Evolutionary conservation across 2,888 invertebrate genomes (phyloP).

Genomic region (Synanthedon myopaeformis): DNA sequence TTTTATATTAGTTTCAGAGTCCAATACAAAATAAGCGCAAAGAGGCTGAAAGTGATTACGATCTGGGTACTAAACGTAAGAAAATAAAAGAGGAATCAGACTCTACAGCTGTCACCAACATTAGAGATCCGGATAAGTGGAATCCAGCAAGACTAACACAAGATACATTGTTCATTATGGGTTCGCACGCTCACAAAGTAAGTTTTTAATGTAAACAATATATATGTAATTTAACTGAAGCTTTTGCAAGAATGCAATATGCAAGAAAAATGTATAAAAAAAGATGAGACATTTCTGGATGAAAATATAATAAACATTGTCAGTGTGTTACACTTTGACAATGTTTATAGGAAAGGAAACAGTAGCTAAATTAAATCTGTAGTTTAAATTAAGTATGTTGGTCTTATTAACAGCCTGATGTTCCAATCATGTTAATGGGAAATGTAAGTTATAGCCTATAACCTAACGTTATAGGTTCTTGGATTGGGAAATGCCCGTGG

Average conservation of each 20-base stretch:
- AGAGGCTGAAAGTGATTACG: slow-evolving; percentile 76
- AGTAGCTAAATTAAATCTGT: no score
- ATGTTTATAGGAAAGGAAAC: no score
- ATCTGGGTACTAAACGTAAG: slow-evolving; percentile 56
- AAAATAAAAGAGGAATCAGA: slow-evolving; percentile 53
- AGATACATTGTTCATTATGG: slow-evolving; percentile 84
- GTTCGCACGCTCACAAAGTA: slow-evolving; percentile 78
- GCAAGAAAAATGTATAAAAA: no score
- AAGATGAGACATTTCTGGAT: no score
- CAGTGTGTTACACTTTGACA: no score
- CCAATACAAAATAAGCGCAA: slow-evolving; percentile 71
- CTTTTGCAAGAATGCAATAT: no score
- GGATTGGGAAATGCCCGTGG: slow-evolving; percentile 83
- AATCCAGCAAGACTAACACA: slow-evolving; percentile 77
- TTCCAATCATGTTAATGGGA: neutral
- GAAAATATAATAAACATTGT: no score
- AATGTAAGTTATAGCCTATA: no score
- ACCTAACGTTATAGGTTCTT: slow-evolving; percentile 52
- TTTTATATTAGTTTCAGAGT: slow-evolving; percentile 46
- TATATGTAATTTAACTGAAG: no score
- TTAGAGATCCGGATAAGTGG: slow-evolving; percentile 77
- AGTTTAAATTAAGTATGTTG: no score
- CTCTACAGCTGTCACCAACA: slow-evolving; percentile 30
- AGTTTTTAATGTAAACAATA: neutral
- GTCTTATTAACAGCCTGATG: no score